Evolutionary conservation across 2,888 invertebrate genomes (phyloP).

Genomic region (Glomeris marginata): DNA sequence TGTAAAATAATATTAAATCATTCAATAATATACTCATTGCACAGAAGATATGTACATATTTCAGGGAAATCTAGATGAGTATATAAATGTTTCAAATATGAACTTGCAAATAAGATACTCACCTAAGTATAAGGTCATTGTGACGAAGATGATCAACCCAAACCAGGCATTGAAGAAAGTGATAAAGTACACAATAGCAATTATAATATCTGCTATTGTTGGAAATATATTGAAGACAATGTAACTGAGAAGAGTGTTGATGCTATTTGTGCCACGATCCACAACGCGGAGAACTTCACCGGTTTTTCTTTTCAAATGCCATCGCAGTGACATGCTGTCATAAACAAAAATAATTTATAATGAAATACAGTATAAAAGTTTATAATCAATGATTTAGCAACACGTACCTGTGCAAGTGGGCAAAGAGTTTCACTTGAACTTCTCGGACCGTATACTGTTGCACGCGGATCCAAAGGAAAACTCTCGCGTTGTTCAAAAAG

Average conservation of each 20-base stretch:
- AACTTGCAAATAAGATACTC: no score
- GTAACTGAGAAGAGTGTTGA: constrained; percentile 51
- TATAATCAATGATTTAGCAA: neutral
- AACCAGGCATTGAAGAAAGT: constrained; percentile 83
- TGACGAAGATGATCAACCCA: constrained; percentile 81
- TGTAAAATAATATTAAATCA: no score
- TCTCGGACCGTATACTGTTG: constrained; percentile 92
- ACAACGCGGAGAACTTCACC: constrained; percentile 92
- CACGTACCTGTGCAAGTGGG: constrained; percentile 57
- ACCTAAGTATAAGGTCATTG: constrained; percentile 88
- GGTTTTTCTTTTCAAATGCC: constrained; percentile 91
- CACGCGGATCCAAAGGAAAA: constrained; percentile 86
- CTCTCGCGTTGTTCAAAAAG: constrained; percentile 73
- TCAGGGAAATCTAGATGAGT: neutral
- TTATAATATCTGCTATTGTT: constrained; percentile 76
- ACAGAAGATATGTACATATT: neutral
- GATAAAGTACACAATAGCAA: constrained; percentile 81
- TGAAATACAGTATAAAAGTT: constrained; percentile 3
- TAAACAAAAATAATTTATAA: neutral
- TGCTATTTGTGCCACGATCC: constrained; percentile 94
- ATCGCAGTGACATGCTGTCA: constrained; percentile 60
- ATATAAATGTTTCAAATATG: no score
- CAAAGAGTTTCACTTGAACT: constrained; percentile 64
- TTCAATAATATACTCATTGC: neutral
- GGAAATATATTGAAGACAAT: constrained; percentile 86